Evolutionary conservation across 2,113 vertebrate species (phyloP).

Genomic region (Progne subis): DNA sequence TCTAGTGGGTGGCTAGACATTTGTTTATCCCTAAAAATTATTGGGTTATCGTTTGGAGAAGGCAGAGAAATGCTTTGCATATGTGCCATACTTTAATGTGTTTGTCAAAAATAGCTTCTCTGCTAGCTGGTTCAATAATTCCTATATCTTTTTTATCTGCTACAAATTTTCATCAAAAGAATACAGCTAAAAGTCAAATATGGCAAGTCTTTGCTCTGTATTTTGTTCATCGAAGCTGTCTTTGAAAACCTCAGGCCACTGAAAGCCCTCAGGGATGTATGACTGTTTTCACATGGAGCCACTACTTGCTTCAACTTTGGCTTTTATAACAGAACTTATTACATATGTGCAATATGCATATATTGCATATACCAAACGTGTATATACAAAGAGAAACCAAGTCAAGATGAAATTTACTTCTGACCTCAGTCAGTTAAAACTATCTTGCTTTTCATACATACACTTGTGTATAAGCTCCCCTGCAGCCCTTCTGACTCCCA

Average conservation of each 20-base stretch:
- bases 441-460: neutral
- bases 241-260: neutral
- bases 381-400: neutral
- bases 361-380: neutral
- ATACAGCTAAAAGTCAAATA: neutral
- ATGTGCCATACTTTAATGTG: neutral
- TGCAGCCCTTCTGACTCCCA: neutral
- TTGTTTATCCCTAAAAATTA: neutral
- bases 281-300: neutral
- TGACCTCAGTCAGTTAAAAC: neutral
- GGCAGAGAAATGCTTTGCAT: neutral
- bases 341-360: neutral
- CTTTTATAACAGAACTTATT: neutral
- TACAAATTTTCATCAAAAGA: neutral
- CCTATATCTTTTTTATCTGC: neutral
- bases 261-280: neutral
- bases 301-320: neutral
- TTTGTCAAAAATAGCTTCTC: neutral
- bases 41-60: neutral
- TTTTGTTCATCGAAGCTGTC: neutral
- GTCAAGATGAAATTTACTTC: neutral
- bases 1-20: constrained; percentile 17
- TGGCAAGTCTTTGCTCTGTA: neutral
- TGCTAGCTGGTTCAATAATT: neutral
- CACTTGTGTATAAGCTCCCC: neutral